Percentiles rank a stretch among this genome's conserved stretches.
phyloP scores from a whole-genome alignment of 2,888 invertebrate species.

The Sarcophaga caerulescens region DNA sequence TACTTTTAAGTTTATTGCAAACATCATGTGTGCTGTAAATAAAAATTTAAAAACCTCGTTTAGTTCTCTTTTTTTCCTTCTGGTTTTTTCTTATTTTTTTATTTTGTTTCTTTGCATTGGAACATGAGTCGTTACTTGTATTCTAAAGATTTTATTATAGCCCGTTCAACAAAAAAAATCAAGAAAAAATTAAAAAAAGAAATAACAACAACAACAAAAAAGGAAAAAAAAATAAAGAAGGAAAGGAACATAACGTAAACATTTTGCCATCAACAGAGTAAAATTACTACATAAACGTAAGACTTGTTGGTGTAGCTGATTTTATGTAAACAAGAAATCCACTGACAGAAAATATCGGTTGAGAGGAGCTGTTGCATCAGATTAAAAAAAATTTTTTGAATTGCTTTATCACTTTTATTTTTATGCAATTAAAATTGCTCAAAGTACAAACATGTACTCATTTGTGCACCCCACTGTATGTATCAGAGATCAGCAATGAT shows the following conservation, averaged over 20 bases:
- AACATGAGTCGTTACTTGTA: conserved; percentile 34
- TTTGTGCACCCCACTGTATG: no score
- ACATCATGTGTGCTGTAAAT: conserved; percentile 54
- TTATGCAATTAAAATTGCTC: no score
- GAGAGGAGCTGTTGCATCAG: not conserved
- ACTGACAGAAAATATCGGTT: conserved; percentile 28
- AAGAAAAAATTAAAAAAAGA: not conserved
- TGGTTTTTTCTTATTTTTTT: not conserved
- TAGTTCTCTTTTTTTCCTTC: conserved; percentile 32
- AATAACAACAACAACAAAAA: conserved; percentile 23
- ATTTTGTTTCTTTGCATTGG: conserved; percentile 11
- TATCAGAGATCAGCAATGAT: no score
- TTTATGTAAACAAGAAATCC: conserved; percentile 34
- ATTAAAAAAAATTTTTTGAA: no score
- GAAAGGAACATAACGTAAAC: conserved; percentile 23
- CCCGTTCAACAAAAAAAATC: conserved; percentile 19
- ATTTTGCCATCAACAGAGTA: conserved; percentile 46
- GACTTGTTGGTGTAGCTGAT: conserved; percentile 41
- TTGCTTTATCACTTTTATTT: no score
- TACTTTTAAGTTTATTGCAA: conserved; percentile 50
- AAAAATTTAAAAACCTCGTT: conserved; percentile 58
- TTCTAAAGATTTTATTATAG: conserved; percentile 42
- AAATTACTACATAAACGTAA: conserved; percentile 50
- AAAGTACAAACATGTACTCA: no score
- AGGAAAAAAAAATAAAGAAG: not conserved